Base-by-base conservation (phyloP, 2,113 vertebrate species). In the Tetrao urogallus region DNA sequence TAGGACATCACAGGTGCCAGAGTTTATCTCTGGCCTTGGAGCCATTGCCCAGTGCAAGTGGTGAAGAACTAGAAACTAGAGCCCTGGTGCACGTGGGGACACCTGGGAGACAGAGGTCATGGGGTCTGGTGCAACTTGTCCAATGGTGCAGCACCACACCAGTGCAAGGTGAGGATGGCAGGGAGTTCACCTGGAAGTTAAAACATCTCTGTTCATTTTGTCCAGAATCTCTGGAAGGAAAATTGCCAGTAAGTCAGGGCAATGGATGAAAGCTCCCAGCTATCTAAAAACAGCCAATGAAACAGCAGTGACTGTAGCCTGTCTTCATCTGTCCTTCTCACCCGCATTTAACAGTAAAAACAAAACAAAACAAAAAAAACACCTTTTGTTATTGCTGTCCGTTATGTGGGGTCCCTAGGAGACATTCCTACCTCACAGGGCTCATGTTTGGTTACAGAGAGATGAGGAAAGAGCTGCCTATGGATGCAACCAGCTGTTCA, bases 101-200 rank as follows among this genome's bases (percentile, higher is more conserved):
- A 32, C 22, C 27, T 1, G 0, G 9, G 0, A 63, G 30, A 36
- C 11, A 5, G 21, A 5, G 3, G n/a, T 10, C 16, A 2, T 1
- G 28, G 54, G 18, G 17, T 22, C 32, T 67, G 42, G 52, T 16
- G 34, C 8, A 22, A 16, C 52, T 54, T 65, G 25, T 11, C 57
- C 16, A 36, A 32, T 13, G 54, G 54, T 30, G 4, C 19, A 36
- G 67, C 43, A 1, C n/a, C 0, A 0, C 48, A 21, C 25, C 48
- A 16, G 60, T n/a, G 54, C 38, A 69, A 3, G 11, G 60, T 0
- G 0, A 28, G 69, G 64, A 80, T 67, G 48, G 60, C 48, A 61
- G 28, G 25, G 40, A 64, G 40, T 67, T 72, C 2, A 1, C 47
- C 86, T 34, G 8, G n/a, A 48, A 52, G 21, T 28, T 40, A 81